Conservation (phyloP, 23 tunicate genomes). For the Oikopleura albicans region DNA sequence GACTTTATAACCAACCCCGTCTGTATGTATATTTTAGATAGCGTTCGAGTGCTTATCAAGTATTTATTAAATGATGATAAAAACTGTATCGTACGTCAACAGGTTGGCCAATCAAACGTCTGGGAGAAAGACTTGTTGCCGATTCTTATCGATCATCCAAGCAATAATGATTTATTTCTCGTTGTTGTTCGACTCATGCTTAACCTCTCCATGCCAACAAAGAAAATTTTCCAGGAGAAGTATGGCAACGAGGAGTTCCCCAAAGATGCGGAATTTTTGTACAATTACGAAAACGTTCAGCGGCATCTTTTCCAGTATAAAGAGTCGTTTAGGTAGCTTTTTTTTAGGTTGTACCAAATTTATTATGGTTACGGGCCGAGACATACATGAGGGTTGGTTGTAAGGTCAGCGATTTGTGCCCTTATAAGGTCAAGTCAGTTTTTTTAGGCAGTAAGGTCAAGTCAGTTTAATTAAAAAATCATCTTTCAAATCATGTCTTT, state of each 20-base stretch:
- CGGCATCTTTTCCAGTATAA: not conserved
- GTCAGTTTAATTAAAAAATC: too few relatives aligned
- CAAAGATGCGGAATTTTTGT: not conserved
- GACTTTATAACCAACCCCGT: too few relatives aligned
- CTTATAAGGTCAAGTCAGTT: too few relatives aligned
- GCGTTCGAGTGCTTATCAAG: not conserved
- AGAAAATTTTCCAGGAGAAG: not conserved
- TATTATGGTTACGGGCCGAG: too few relatives aligned
- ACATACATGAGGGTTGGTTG: too few relatives aligned
- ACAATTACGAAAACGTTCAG: not conserved
- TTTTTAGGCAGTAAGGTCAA: too few relatives aligned
- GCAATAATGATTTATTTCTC: not conserved
- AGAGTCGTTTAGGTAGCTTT: not conserved
- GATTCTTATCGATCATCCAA: not conserved
- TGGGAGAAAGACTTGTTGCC: not conserved
- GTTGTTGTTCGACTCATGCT: not conserved
- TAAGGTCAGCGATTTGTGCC: too few relatives aligned
- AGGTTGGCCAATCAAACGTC: not conserved
- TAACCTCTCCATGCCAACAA: not conserved
- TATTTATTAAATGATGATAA: not conserved
- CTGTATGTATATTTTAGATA: slow-evolving; percentile 4
- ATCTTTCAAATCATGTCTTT: too few relatives aligned
- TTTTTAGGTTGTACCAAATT: too few relatives aligned
- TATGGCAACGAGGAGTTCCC: slow-evolving; percentile 4
- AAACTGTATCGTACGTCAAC: not conserved